Conservation (phyloP, 2,113 vertebrate species). For the Centropristis striata region DNA sequence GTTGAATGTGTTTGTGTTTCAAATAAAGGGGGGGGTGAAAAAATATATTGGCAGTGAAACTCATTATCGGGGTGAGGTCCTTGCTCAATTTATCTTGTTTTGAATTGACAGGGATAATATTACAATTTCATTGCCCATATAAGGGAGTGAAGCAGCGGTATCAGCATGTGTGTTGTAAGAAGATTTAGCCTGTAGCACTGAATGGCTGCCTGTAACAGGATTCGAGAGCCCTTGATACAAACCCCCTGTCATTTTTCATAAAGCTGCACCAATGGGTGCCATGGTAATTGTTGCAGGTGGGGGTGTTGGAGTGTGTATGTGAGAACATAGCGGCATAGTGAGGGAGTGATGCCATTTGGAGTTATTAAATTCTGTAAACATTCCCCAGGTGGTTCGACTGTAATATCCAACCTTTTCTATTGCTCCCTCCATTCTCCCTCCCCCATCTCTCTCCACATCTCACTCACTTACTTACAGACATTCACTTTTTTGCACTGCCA, state of each 20-base stretch:
- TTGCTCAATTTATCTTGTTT: not conserved
- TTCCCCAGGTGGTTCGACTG: conserved; percentile 74
- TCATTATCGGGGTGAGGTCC: not conserved
- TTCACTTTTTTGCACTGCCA: conserved; percentile 17
- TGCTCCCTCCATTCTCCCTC: conserved; percentile 7
- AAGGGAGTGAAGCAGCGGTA: not conserved
- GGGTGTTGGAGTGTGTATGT: conserved; percentile 6
- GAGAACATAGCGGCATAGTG: conserved; percentile 18
- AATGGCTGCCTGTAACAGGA: conserved; percentile 12
- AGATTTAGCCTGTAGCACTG: conserved; percentile 9
- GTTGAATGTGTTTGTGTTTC: not conserved
- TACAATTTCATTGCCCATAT: not conserved
- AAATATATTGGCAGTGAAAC: not conserved
- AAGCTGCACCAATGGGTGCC: conserved; percentile 28
- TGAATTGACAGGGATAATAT: not conserved
- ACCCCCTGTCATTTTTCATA: conserved; percentile 43
- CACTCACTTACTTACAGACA: conserved; percentile 31
- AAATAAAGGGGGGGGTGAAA: not conserved
- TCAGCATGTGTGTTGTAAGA: not conserved
- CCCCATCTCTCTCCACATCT: conserved; percentile 5
- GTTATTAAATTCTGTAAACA: conserved; percentile 82
- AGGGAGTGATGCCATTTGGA: conserved; percentile 78
- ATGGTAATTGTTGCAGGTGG: conserved; percentile 57
- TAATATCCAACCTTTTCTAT: conserved; percentile 65
- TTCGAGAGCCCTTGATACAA: conserved; percentile 33